These are phyloP conservation scores for Epistrophe eligans DNA, from an alignment of 2,888 invertebrate species.

Conservation along the genomic window DNA sequence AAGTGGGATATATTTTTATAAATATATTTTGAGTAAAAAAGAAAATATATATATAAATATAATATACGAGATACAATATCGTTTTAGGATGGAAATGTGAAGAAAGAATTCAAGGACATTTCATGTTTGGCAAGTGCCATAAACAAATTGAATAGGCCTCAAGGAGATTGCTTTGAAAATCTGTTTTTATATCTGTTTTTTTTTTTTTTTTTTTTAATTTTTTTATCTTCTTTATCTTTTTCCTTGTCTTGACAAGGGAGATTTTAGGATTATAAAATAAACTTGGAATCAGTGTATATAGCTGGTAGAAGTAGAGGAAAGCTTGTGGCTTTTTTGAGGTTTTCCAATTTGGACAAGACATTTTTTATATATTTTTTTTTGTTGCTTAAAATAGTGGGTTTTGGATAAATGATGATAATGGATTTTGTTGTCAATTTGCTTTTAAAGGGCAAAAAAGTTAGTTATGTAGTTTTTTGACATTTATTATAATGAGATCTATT, in stretches of 20 bases:
- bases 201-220: too few species aligned
- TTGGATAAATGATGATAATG: neutral
- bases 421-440: slow-evolving; percentile 14
- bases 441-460: slow-evolving; percentile 4
- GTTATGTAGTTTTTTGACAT: slow-evolving; percentile 4
- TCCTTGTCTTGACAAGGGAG: slow-evolving; percentile 38
- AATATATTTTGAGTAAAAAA: slow-evolving; percentile 27
- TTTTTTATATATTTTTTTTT: neutral
- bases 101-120: slow-evolving; percentile 72
- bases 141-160: slow-evolving; percentile 65
- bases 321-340: neutral
- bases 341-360: slow-evolving; percentile 12
- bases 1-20: slow-evolving; percentile 36
- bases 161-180: slow-evolving; percentile 64
- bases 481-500: slow-evolving; percentile 6
- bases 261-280: slow-evolving; percentile 71
- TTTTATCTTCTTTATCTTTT: slow-evolving; percentile 1
- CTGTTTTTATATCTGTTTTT: slow-evolving; percentile 5
- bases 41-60: neutral
- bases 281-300: slow-evolving; percentile 34
- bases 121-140: slow-evolving; percentile 55
- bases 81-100: slow-evolving; percentile 49
- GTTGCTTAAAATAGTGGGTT: neutral
- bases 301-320: neutral
- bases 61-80: slow-evolving; percentile 26